Base-by-base conservation (phyloP, 2,797 vertebrate genomes). In the Pangasius sanitwongsei region DNA sequence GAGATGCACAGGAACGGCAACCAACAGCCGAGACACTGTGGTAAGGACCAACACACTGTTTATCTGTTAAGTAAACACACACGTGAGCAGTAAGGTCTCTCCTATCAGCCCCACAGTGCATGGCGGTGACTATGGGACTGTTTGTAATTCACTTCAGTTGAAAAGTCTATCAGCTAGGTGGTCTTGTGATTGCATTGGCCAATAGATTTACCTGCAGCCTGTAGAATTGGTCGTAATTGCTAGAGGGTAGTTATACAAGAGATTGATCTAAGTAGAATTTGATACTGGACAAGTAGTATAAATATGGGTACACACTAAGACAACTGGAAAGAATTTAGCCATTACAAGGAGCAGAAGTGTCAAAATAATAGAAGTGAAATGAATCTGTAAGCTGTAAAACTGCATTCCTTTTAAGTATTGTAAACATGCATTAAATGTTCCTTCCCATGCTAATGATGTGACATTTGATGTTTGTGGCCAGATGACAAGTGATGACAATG, bases 11-110 rank as follows among this genome's bases (percentile, higher is more conserved):
- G 97, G 97, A 91, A 98, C 98, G 0, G 98, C 98, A 0, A 89
- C 98, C 93, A 98, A 99, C 96, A 99, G 98, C 94, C 97, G 98
- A 86, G 98, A 99, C 25, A 97, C 96, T 7, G 37, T 96, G 95
- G 96, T 97, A 89, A 95, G 94, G 15, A 41, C 67, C n/a, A 7
- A 25, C 50, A 4, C 37, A 31, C 31, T 72, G 63, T 55, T 31
- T 28, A 25, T 31, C 25, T 81, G 28, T 82, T 41, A 61, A 72
- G 59, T 48, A 72, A 83, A 44, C 59, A 44, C 25, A 44, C 12
- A 61, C 20, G 34, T 0, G 31, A 25, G 20, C 80, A 41, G 31
- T 41, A 23, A 81, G 31, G 55, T 25, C 15, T 61, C 80, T 78
- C 11, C 34, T 59, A 41, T 63, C 57, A 63, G 81, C 57, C 13